Percentiles rank a stretch among this genome's conserved stretches.
Evolutionary conservation across 2,888 invertebrate genomes (phyloP).

Genomic region (Conistra vaccinii): DNA sequence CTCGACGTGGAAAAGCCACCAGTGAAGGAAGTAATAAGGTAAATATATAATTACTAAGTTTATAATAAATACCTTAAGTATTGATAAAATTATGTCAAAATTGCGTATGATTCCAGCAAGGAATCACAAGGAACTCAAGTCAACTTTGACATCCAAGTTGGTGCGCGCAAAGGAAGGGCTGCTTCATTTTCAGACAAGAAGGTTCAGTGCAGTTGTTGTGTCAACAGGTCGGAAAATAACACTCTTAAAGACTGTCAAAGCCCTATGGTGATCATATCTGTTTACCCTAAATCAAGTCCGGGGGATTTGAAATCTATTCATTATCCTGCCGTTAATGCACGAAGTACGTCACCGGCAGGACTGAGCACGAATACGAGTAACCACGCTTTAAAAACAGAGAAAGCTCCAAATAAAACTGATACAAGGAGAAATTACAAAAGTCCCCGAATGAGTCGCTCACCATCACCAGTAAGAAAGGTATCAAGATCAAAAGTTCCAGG

Average conservation of each 20-base stretch:
- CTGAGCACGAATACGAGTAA: slow-evolving; percentile 16
- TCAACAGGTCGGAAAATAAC: slow-evolving; percentile 48
- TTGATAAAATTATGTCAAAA: slow-evolving; percentile 30
- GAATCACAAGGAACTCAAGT: slow-evolving; percentile 81
- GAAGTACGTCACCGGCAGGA: slow-evolving; percentile 4
- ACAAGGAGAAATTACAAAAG: slow-evolving; percentile 25
- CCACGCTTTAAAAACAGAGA: slow-evolving; percentile 30
- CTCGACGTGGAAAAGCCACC: slow-evolving; percentile 11
- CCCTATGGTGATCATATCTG: slow-evolving; percentile 85
- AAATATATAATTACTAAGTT: slow-evolving; percentile 11
- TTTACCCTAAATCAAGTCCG: slow-evolving; percentile 79
- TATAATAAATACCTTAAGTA: background rate
- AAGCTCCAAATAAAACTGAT: slow-evolving; percentile 30
- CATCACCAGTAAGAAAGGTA: slow-evolving; percentile 51
- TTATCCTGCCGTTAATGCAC: background rate
- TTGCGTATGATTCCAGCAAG: slow-evolving; percentile 61
- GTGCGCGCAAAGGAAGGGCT: slow-evolving; percentile 29
- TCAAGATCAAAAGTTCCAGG: slow-evolving; percentile 46
- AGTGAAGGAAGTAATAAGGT: slow-evolving; percentile 35
- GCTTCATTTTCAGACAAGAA: slow-evolving; percentile 68
- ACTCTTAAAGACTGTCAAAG: slow-evolving; percentile 64
- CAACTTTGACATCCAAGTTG: slow-evolving; percentile 70
- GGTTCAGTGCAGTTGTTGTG: slow-evolving; percentile 73
- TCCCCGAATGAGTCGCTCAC: slow-evolving; percentile 43
- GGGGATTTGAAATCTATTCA: slow-evolving; percentile 54